phyloP scores from a whole-genome alignment of 2,888 invertebrate genomes.

The Thyatira batis region DNA sequence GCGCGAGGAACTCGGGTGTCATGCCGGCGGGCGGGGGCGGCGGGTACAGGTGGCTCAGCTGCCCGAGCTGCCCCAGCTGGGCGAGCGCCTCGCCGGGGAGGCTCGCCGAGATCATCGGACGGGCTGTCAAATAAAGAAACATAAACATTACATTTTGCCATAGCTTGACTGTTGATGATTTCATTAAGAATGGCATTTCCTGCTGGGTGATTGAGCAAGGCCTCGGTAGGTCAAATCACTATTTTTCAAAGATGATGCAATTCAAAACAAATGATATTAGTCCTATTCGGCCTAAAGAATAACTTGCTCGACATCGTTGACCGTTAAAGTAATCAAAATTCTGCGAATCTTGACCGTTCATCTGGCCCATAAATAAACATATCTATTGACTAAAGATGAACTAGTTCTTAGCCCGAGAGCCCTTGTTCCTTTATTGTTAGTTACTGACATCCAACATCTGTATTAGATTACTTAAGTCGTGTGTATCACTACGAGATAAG shows the following conservation, averaged over 20 bases:
- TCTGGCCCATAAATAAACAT: slow-evolving; percentile 13
- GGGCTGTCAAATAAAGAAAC: slow-evolving; percentile 63
- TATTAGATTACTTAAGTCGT: slow-evolving; percentile 53
- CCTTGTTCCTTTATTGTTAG: slow-evolving; percentile 28
- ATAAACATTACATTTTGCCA: slow-evolving; percentile 10
- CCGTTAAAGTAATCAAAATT: slow-evolving; percentile 1
- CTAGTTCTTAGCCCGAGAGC: slow-evolving; percentile 19
- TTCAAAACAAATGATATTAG: background rate
- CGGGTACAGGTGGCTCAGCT: slow-evolving; percentile 82
- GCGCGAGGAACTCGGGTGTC: slow-evolving; percentile 85
- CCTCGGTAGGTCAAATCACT: background rate
- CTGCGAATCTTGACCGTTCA: slow-evolving; percentile 12
- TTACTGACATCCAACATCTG: slow-evolving; percentile 48
- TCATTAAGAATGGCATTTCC: background rate
- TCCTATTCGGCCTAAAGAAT: background rate
- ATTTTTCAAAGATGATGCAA: background rate
- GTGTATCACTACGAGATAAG: slow-evolving; percentile 66
- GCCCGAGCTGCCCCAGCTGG: slow-evolving; percentile 81
- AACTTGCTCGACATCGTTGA: background rate
- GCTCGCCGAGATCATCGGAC: slow-evolving; percentile 86
- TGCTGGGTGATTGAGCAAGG: background rate
- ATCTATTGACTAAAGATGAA: slow-evolving; percentile 18
- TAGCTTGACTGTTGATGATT: background rate
- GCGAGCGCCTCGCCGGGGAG: slow-evolving; percentile 85
- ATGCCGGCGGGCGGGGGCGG: slow-evolving; percentile 73